phyloP scores from a whole-genome alignment of 2,797 vertebrate species.

The Vireo griseus region DNA sequence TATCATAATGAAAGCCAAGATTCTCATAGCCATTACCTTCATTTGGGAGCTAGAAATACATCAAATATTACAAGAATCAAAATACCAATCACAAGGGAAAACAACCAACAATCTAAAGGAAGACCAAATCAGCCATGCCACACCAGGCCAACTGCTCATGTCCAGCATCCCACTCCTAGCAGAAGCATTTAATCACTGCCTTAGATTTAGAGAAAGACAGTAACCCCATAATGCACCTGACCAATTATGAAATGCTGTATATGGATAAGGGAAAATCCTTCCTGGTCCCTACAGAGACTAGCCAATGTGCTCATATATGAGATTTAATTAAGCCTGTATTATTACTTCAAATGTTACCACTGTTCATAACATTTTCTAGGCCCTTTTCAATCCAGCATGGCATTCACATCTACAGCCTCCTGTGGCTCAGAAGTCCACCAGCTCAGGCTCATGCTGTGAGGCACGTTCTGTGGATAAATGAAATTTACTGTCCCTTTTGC shows the following conservation, averaged over 20 bases:
- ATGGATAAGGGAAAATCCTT: conserved; percentile 45
- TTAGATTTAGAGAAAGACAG: background rate
- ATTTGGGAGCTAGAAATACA: background rate
- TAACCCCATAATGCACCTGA: conserved; percentile 33
- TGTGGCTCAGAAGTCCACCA: background rate
- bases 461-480: background rate
- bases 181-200: background rate
- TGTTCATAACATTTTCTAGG: conserved; percentile 22
- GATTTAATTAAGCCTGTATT: conserved; percentile 58
- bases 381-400: background rate
- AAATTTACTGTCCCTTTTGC: background rate
- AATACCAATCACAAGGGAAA: background rate
- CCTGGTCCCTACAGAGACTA: conserved; percentile 43
- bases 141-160: background rate
- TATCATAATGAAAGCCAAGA: background rate
- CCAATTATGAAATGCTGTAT: conserved; percentile 22
- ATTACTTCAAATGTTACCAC: conserved; percentile 56
- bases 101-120: background rate
- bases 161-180: background rate
- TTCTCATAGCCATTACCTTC: background rate
- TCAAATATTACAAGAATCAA: background rate
- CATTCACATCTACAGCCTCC: conserved; percentile 10
- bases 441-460: background rate
- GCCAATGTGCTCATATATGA: conserved; percentile 18
- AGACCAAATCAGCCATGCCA: background rate